Evolutionary conservation across 2,888 invertebrate genomes (phyloP).

Genomic region (Petrophora chlorosata): DNA sequence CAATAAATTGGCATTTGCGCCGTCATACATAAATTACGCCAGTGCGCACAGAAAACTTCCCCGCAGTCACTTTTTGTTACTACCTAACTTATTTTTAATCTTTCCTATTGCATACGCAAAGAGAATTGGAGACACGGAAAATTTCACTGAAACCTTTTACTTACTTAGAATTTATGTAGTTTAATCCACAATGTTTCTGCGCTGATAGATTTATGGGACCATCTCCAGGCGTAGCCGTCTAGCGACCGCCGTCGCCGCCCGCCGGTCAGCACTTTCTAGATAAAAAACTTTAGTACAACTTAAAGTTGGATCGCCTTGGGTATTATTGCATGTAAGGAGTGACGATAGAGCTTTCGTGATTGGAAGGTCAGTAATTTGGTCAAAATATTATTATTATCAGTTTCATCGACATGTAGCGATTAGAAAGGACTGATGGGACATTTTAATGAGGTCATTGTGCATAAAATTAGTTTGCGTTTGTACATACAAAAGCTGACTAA

Average conservation of each 20-base stretch:
- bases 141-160: constrained; percentile 25
- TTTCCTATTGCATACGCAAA: constrained; percentile 34
- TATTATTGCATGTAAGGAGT: no score
- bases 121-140: constrained; percentile 16
- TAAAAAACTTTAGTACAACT: constrained; percentile 25
- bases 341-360: no score
- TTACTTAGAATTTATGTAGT: constrained; percentile 47
- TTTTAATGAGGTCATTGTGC: constrained; percentile 2
- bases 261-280: constrained; percentile 29
- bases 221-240: constrained; percentile 41
- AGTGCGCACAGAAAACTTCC: constrained; percentile 72
- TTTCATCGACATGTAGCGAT: no score
- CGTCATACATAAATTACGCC: constrained; percentile 82
- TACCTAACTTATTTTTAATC: constrained; percentile 47
- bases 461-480: constrained; percentile 37
- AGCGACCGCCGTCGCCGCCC: no score
- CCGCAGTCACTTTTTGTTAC: constrained; percentile 70
- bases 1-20: constrained; percentile 83
- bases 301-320: constrained; percentile 1
- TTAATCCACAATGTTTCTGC: constrained; percentile 50
- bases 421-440: no score
- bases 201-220: constrained; percentile 53
- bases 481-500: constrained; percentile 48
- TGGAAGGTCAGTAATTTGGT: no score
- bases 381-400: no score